A percentile compares a stretch with the other conserved stretches of the same genome.
phyloP scores from a whole-genome alignment of 2,113 vertebrate species.

The Alouatta palliata region DNA sequence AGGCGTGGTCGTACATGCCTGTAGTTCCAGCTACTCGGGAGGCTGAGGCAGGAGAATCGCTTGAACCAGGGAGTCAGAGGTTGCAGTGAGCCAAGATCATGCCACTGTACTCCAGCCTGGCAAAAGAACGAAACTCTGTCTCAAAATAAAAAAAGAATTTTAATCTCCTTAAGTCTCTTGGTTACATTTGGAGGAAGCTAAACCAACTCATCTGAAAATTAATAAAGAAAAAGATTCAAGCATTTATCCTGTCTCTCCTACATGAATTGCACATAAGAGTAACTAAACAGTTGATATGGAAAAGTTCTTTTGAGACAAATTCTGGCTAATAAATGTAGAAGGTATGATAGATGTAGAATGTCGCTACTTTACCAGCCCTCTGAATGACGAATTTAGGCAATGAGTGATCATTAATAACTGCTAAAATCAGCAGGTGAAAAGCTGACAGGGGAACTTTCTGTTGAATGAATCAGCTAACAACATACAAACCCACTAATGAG shows the following conservation, averaged over 20 bases:
- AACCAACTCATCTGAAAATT: background rate
- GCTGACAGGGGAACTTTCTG: background rate
- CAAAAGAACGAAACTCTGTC: too few relatives aligned
- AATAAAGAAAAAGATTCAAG: background rate
- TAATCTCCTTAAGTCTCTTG: background rate
- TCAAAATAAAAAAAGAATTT: background rate
- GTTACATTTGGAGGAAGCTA: background rate
- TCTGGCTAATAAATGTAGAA: background rate
- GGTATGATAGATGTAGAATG: background rate
- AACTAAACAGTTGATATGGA: background rate
- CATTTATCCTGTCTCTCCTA: background rate
- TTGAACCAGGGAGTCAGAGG: too few relatives aligned
- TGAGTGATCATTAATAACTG: background rate
- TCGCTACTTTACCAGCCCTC: background rate
- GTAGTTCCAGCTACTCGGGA: too few relatives aligned
- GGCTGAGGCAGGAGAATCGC: too few relatives aligned
- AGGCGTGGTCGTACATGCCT: too few relatives aligned
- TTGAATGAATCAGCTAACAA: background rate
- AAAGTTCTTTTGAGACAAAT: constrained; percentile 44
- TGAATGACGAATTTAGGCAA: background rate
- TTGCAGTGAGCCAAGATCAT: too few relatives aligned
- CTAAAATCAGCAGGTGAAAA: constrained; percentile 5
- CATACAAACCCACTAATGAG: background rate
- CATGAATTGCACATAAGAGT: background rate
- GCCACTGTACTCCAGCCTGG: too few relatives aligned